Base-by-base conservation (phyloP, 2,113 vertebrate genomes). In the Urocynchramus pylzowi region DNA sequence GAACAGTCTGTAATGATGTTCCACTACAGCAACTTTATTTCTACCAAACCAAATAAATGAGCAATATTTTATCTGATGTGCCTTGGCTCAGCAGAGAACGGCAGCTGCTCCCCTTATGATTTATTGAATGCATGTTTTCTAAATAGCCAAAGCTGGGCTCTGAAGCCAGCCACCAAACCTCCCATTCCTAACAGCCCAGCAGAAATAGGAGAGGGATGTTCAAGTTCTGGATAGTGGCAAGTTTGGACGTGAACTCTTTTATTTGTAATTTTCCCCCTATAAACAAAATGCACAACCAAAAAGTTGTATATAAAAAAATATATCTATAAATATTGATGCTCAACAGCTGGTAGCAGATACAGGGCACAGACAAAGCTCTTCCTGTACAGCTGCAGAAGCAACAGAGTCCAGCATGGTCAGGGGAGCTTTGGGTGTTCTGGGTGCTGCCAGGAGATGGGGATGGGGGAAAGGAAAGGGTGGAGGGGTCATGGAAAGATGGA, bases 81-180 rank as follows among this genome's bases (percentile, higher is more conserved):
- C 82, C 33, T 73, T 68, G 87, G 93, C 94, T 93, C 82, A 24
- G 93, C 82, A 54, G 82, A 87, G 94, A 95, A 71, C 33, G 17
- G 87, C 95, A 96, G 95, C 96, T 95, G 94, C 94, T 95, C 90
- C 90, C 78, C 67, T 8, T 54, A 70, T 83, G 90, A 94, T 96
- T 96, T 93, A 93, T 56, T 42, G 87, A 84, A 84, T 39, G 73
- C 67, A 89, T 91, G 74, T 47, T 94, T 87, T 71, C 89, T 87
- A 94, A 85, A 80, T 15, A 80, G 89, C 89, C 19, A 2, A 56
- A 92, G 23, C 28, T 17, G 1, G 54, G 63, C 73, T 80, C 89
- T 81, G 93, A 84, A 93, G 28, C 87, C 89, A 73, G 53, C 13
- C 87, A 69, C 49, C 23, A 64, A 93, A 69, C 37, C 68, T 76